Percentiles rank a stretch among this genome's conserved stretches.
phyloP scores from a whole-genome alignment of 2,113 vertebrate species.

The Irena cyanogastra region DNA sequence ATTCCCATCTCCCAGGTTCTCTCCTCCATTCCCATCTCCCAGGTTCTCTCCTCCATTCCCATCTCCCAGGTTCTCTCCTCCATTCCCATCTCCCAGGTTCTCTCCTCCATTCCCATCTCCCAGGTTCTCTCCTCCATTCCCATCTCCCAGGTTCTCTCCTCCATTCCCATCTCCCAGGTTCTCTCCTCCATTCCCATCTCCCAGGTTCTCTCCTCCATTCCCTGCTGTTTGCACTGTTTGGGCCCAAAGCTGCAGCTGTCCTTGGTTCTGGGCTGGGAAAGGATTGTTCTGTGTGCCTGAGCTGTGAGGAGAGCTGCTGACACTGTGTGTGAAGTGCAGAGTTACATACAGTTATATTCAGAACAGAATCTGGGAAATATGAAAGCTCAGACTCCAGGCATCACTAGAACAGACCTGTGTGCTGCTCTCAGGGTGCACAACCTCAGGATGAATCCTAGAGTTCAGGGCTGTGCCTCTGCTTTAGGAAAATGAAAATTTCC shows the following conservation, averaged over 20 bases:
- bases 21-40: no score
- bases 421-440: neutral
- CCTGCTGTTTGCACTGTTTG: neutral
- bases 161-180: no score
- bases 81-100: no score
- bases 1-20: no score
- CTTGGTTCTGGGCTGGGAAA: neutral
- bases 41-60: no score
- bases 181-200: no score
- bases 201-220: neutral
- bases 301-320: neutral
- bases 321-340: neutral
- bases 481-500: neutral
- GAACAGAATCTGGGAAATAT: neutral
- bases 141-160: no score
- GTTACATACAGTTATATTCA: neutral
- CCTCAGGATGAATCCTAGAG: neutral
- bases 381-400: neutral
- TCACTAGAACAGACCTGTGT: neutral
- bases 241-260: neutral
- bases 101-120: no score
- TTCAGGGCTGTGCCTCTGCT: rapidly evolving
- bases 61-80: no score
- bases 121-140: no score
- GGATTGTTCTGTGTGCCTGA: neutral